Evolutionary conservation across 2,113 vertebrate genomes (phyloP), one percentile per base, ranked within the genome.

Genomic region (Chlorodrepanis virens): DNA sequence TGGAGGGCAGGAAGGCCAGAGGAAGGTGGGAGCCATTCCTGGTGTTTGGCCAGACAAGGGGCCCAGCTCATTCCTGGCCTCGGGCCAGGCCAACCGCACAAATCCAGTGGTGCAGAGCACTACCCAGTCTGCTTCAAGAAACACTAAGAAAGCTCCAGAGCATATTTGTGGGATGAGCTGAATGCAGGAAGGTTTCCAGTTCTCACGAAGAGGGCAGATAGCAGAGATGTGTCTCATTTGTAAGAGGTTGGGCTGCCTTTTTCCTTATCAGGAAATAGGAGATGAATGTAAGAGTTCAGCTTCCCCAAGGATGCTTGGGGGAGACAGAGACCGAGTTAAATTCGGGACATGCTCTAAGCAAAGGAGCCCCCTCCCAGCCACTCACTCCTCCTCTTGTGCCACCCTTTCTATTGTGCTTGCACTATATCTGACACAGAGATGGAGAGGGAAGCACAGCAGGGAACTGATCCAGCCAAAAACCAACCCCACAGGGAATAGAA

Each of bases 251-350:
- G 59, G 59, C 47, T 90, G 92, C 53, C 79, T 93, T 93, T 96
- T 74, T 70, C 91, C 93, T 93, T 93, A 93, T 93, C 95, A 91
- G 94, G 89, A 88, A 86, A 95, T 16, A 33, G 39, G 50, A 92
- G 47, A 59, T 52, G 56, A 91, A 69, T 16, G 3, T 19, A 33
- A 75, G 54, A 84, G 64, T 76, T 84, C 60, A 67, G 67, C 87
- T 87, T 87, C 69, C 52, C 64, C 0, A 0, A 89, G 67, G 89
- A 90, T 87, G 89, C 74, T 18, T 61, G 88, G 45, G 75, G 79
- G 88, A 96, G 75, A 94, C 86, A 92, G 76, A 95, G 82, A 88
- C 67, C 2, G 0, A 87, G 56, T 54, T 65, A 89, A 80, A 70
- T 27, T 77, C 0, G 0, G 40, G 53, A 64, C 2, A 12, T 10